These are phyloP conservation scores for Pachypeltis micranthus DNA, from an alignment of 1,140 invertebrate genomes.

Conservation along the genomic window DNA sequence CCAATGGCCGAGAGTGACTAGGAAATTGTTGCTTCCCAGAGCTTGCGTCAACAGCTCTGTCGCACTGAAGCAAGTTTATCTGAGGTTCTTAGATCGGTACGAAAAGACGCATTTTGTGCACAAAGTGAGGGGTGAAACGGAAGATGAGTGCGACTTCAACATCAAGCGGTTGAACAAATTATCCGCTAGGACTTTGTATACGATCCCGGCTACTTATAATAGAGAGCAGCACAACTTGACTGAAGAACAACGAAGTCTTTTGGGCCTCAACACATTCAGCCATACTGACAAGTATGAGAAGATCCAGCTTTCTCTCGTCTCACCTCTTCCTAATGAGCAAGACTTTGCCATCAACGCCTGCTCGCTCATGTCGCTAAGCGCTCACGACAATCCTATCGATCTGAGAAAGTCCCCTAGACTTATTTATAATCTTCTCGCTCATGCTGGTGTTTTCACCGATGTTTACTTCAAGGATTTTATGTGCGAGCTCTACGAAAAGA, in stretches of 20 bases:
- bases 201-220: constrained; percentile 68
- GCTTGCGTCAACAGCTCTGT: constrained; percentile 77
- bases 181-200: constrained; percentile 51
- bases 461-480: constrained; percentile 59
- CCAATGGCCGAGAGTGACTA: constrained; percentile 68
- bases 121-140: constrained; percentile 61
- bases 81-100: constrained; percentile 69
- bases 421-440: constrained; percentile 76
- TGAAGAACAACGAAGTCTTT: constrained; percentile 50
- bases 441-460: constrained; percentile 83
- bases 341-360: constrained; percentile 97
- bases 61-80: constrained; percentile 76
- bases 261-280: constrained; percentile 58
- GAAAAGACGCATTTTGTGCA: constrained; percentile 75
- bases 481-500: constrained; percentile 54
- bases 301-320: constrained; percentile 75
- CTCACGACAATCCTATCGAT: constrained; percentile 64
- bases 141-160: constrained; percentile 52
- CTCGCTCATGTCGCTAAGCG: constrained; percentile 85
- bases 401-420: constrained; percentile 72
- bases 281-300: constrained; percentile 73
- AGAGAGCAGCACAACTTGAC: constrained; percentile 66
- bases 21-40: constrained; percentile 60
- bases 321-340: constrained; percentile 94
- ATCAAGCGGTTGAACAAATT: constrained; percentile 54